Evolutionary conservation across 1,140 invertebrate genomes (phyloP).

Genomic region (Oryctes rhinoceros): DNA sequence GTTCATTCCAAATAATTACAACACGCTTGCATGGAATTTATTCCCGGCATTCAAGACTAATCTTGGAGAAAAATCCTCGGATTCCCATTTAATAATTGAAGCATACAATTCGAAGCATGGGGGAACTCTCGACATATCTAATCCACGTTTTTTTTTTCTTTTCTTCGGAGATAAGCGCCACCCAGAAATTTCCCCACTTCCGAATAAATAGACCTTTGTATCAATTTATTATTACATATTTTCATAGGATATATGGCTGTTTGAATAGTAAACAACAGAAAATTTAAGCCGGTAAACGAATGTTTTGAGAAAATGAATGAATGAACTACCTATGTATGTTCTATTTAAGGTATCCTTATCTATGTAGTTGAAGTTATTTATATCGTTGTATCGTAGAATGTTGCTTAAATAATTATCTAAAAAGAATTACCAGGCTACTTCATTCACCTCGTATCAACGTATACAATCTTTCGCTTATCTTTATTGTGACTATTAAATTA

Average conservation of each 20-base stretch:
- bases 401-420: no score
- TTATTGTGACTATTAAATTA: no score
- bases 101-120: background rate
- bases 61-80: background rate
- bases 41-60: background rate
- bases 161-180: background rate
- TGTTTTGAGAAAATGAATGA: no score
- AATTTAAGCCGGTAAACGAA: background rate
- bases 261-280: background rate
- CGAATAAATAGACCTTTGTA: background rate
- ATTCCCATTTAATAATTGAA: background rate
- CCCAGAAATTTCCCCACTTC: constrained; percentile 4
- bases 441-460: no score
- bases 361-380: no score
- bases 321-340: no score
- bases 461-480: no score
- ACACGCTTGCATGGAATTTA: background rate
- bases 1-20: background rate
- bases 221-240: background rate
- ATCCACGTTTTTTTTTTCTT: background rate
- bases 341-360: no score
- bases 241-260: background rate
- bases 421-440: no score
- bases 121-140: background rate
- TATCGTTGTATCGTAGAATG: no score